Evolutionary conservation across 1,140 invertebrate genomes (phyloP), one percentile per base, ranked within the genome.

Genomic region (Caenorhabditis tropicalis): DNA sequence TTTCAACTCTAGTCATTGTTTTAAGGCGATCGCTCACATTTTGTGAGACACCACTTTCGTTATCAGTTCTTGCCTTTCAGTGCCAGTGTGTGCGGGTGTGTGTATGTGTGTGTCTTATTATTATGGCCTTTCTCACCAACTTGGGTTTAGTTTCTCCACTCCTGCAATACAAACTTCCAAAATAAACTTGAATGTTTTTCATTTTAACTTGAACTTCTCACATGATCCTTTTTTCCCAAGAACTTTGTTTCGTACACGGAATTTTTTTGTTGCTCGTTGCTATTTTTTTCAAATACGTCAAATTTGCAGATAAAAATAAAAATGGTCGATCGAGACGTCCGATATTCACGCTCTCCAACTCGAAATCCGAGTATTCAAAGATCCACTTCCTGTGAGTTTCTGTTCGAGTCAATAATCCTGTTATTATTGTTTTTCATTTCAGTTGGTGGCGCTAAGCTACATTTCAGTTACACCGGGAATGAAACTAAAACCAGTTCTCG

Each of bases 121-220:
- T 74, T 74, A 74, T 74, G 65, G 36, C 6, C 36, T 74, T 74
- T 74, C 65, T 43, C 2, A 43, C n/a, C 65, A 74, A 74, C 65
- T 74, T 74, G 65, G 1, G 36, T 74, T 74, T 74, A 43, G n/a
- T 74, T 24, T 56, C 21, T 43, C 16, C 3, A 19, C 12, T 43
- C 36, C 6, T 19, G 10, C 31, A 12, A 19, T 10, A 27, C 24
- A 43, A 43, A 6, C 6, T 51, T 51, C 24, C 29, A 21, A 27
- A 27, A 10, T 15, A 15, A 9, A 56, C 10, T 21, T 27, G 12
- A 21, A 12, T n/a, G 19, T 21, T 56, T 56, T 56, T 56, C 15
- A 27, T 9, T 12, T 29, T 29, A n/a, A n/a, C 15, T 19, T 36
- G 19, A 36, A 7, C 15, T 36, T 65, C 31, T 36, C 58, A n/a